phyloP scores from a whole-genome alignment of 2,113 vertebrate species.

The Ceyx cyanopectus region DNA sequence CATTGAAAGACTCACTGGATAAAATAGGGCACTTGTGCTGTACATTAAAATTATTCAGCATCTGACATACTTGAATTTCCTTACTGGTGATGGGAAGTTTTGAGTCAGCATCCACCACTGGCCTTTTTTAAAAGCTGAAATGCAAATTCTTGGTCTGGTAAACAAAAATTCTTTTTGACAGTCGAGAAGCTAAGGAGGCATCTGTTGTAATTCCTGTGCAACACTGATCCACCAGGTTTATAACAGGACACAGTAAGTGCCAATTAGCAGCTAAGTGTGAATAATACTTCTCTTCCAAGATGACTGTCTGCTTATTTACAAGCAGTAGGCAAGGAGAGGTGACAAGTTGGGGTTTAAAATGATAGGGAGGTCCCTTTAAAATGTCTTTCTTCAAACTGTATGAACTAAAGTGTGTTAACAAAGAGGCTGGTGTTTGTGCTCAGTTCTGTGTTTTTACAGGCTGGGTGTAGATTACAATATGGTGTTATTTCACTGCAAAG shows the following conservation, averaged over 20 bases:
- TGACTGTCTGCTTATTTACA: background rate
- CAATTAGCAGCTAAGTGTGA: background rate
- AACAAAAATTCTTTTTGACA: background rate
- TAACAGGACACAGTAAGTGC: background rate
- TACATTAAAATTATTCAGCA: background rate
- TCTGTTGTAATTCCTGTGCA: background rate
- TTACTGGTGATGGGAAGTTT: background rate
- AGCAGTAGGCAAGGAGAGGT: background rate
- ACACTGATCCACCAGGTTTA: background rate
- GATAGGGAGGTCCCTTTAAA: background rate
- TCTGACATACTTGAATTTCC: background rate
- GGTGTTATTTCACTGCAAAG: slow-evolving; percentile 20
- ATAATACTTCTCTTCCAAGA: background rate
- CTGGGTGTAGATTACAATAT: background rate
- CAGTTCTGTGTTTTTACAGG: background rate
- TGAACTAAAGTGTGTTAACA: background rate
- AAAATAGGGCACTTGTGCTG: background rate
- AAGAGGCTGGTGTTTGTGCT: slow-evolving; percentile 1
- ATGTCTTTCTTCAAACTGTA: background rate
- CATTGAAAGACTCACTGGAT: background rate
- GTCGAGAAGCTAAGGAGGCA: background rate
- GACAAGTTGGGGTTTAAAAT: background rate
- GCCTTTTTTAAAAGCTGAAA: background rate
- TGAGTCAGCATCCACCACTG: background rate
- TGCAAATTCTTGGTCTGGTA: background rate